Evolutionary conservation across 2,113 vertebrate species (phyloP).

Genomic region (Camelus dromedarius): DNA sequence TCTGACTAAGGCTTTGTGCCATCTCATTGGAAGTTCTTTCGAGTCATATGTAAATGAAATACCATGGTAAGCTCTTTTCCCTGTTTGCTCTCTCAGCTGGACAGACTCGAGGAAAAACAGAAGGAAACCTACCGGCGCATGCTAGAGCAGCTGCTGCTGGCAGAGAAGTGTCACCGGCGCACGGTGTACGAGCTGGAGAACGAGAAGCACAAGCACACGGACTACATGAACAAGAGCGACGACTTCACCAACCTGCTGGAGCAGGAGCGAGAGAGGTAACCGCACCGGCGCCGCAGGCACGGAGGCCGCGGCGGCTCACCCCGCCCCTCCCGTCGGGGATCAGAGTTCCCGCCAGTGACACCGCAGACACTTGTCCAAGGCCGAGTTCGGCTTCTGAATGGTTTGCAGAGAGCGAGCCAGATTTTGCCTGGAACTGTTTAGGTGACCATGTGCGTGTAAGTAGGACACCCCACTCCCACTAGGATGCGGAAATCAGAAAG

Average conservation of each 20-base stretch:
- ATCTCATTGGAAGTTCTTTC: not conserved
- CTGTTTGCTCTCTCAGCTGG: slow-evolving; percentile 89
- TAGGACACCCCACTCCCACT: not conserved
- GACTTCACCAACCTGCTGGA: slow-evolving; percentile 99
- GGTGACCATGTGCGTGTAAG: not conserved
- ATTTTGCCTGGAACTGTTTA: not conserved
- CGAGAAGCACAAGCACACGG: slow-evolving; percentile 95
- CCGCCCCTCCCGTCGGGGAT: not conserved
- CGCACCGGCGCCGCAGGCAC: not conserved
- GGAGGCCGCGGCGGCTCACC: no score
- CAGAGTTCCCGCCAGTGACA: not conserved
- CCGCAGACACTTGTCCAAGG: not conserved
- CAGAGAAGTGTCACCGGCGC: slow-evolving; percentile 96
- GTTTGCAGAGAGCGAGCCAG: not conserved
- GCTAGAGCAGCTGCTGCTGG: slow-evolving; percentile 97
- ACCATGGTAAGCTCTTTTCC: not conserved
- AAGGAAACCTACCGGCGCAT: slow-evolving; percentile 97
- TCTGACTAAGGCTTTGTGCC: not conserved
- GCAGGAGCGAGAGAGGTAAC: slow-evolving; percentile 95
- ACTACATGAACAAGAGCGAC: slow-evolving; percentile 99
- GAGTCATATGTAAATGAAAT: not conserved
- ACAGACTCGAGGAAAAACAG: slow-evolving; percentile 96
- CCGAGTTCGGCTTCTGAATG: not conserved
- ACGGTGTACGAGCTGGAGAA: slow-evolving; percentile 95
- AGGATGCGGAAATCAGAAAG: not conserved